These are phyloP conservation scores for Labia minor DNA, from an alignment of 2,888 invertebrate species.

Conservation along the genomic window DNA sequence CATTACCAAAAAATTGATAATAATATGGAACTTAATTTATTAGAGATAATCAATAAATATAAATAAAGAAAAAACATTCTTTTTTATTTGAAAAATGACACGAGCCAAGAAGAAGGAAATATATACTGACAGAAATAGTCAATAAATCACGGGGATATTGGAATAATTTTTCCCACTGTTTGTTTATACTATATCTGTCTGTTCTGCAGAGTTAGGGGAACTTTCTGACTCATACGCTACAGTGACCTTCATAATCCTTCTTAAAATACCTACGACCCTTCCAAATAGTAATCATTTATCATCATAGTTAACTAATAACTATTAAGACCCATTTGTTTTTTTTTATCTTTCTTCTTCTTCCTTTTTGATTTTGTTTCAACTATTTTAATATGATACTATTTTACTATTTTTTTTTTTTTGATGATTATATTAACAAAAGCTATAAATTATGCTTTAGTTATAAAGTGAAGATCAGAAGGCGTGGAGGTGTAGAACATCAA, in stretches of 20 bases:
- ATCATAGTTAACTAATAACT: not conserved
- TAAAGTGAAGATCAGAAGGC: not conserved
- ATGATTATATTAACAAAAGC: not conserved
- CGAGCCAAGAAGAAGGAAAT: no score
- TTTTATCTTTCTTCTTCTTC: not conserved
- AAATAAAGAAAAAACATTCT: no score
- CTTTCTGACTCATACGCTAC: not conserved
- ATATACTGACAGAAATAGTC: no score
- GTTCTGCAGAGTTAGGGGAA: not conserved
- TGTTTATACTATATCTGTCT: no score
- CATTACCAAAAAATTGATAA: no score
- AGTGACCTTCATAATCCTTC: not conserved
- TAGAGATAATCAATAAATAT: no score
- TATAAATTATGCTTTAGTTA: not conserved
- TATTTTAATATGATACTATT: not conserved
- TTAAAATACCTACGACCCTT: no score
- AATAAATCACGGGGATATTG: no score
- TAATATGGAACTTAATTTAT: no score
- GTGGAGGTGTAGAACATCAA: not conserved
- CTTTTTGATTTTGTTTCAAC: not conserved
- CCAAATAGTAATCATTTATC: no score
- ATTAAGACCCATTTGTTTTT: not conserved
- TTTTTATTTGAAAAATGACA: no score
- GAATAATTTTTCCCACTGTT: no score
- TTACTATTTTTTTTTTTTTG: not conserved